Base-by-base conservation (phyloP, 1,140 invertebrate species). In the Bombus polaris region DNA sequence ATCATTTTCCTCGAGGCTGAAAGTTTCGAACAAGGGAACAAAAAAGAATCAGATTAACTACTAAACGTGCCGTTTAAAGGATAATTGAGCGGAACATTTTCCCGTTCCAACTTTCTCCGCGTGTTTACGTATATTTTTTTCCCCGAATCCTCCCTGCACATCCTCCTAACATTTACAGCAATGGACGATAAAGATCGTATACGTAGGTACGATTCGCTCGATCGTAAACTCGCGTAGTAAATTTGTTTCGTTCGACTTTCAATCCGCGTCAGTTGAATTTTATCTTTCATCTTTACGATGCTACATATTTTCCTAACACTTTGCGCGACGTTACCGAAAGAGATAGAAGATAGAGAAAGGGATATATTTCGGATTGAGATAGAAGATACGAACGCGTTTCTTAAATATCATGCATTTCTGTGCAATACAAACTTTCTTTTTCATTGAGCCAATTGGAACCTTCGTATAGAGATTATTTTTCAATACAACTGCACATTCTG, bases 41-140 rank as follows among this genome's bases (percentile, higher is more conserved):
- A 57, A 35, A 35, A 66, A 66, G 28, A 59, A 57, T 35, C 44
- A 13, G 47, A 75, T 57, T 37, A 37, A 37, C 73, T 57, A 32
- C 47, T 75, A 76, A 76, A 32, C 35, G 25, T 22, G 32, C 32
- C 53, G 39, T n/a, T 59, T 76, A 59, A 35, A 35, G 28, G 18
- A 53, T 53, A 53, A 53, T 53, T 22, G 74, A 37, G 18, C 75
- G n/a, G 59, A 44, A 78, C 22, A 65, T 42, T 78, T 53, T 53
- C 47, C 47, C 47, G 47, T 62, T 44, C 10, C 59, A 37, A 78
- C 59, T 78, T 78, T 78, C 75, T 65, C 75, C 39, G 22, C 37
- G 28, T 22, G 18, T 53, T 53, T 53, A 22, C 8, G n/a, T 9
- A 12, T 3, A 62, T 28, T 62, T 62, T 65, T 53, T 53, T 0